Conservation (phyloP, 1,140 invertebrate genomes). For the Oncopodura yosiiana region DNA sequence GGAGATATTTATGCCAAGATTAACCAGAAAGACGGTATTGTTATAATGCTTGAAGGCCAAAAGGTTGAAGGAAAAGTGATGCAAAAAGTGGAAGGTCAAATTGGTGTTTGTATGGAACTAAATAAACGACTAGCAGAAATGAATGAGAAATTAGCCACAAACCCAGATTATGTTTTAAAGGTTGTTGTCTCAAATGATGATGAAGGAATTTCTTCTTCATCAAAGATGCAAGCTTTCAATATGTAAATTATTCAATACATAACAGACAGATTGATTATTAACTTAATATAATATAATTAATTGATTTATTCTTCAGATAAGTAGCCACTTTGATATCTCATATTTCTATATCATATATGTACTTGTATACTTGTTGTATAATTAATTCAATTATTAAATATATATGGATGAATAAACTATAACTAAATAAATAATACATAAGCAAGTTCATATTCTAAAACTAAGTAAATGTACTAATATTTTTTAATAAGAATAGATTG, state of each 20-base stretch:
- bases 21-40: slow-evolving; percentile 97
- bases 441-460: too few species aligned
- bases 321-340: too few species aligned
- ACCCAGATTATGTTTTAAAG: slow-evolving; percentile 30
- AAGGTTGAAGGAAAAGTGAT: slow-evolving; percentile 85
- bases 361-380: too few species aligned
- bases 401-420: too few species aligned
- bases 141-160: slow-evolving; percentile 31
- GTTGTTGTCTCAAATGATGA: slow-evolving; percentile 18
- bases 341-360: too few species aligned
- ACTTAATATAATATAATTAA: too few species aligned
- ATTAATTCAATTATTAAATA: too few species aligned
- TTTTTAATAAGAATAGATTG: too few species aligned
- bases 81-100: slow-evolving; percentile 72
- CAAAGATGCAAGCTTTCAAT: not conserved
- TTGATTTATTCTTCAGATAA: too few species aligned
- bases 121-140: slow-evolving; percentile 45
- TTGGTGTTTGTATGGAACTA: slow-evolving; percentile 72
- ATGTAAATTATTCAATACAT: not conserved
- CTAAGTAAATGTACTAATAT: too few species aligned
- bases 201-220: slow-evolving; percentile 28
- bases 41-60: slow-evolving; percentile 89
- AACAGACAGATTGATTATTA: too few species aligned
- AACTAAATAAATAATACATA: too few species aligned
- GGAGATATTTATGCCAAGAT: slow-evolving; percentile 94